Conservation (phyloP, 2,888 invertebrate genomes). For the Drosophila acutilabella region DNA sequence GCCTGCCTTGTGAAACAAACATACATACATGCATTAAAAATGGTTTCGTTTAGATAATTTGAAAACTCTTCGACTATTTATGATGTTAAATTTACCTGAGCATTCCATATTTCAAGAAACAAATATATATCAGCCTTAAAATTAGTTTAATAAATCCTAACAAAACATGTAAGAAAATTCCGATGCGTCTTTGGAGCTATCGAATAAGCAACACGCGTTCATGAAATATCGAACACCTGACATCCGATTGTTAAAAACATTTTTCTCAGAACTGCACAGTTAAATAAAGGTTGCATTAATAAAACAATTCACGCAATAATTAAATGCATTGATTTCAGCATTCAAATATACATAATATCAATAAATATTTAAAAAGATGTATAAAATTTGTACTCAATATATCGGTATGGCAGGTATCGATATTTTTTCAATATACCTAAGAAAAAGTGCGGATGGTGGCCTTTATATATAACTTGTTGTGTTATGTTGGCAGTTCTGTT, state of each 20-base stretch:
- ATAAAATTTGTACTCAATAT: background rate
- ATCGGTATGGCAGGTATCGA: conserved; percentile 10
- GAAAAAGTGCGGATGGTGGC: conserved; percentile 20
- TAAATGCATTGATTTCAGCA: background rate
- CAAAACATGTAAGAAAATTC: background rate
- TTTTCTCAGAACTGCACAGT: background rate
- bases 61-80: too few species aligned
- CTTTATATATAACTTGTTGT: conserved; percentile 57
- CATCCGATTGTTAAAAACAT: background rate
- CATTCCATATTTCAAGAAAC: too few species aligned
- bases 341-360: too few species aligned
- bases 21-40: too few species aligned
- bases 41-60: too few species aligned
- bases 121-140: background rate
- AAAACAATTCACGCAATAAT: background rate
- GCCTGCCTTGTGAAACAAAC: too few species aligned
- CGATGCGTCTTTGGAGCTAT: background rate
- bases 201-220: background rate
- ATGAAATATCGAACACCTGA: background rate
- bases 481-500: conserved; percentile 73
- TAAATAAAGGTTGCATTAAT: background rate
- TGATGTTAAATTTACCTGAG: too few species aligned
- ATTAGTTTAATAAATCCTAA: background rate
- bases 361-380: too few species aligned
- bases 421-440: conserved; percentile 3